These are phyloP conservation scores for Cossypha caffra DNA, from an alignment of 2,797 vertebrate genomes.

Conservation along the genomic window DNA sequence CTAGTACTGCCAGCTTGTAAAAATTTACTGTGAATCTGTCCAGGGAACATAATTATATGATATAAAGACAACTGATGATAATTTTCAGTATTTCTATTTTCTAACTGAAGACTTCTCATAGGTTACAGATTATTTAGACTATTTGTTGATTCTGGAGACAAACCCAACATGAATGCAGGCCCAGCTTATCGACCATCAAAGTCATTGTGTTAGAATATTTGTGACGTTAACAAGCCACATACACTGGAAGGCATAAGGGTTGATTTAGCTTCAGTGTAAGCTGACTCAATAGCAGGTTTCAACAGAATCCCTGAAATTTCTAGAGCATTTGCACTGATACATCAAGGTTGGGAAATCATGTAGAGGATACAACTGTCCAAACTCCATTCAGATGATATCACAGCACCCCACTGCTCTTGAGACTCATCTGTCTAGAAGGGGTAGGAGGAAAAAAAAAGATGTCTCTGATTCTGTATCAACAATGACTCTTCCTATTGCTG, in stretches of 20 bases:
- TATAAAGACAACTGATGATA: background rate
- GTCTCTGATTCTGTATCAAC: background rate
- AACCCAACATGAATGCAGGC: background rate
- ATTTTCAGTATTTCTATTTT: background rate
- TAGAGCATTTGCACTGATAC: background rate
- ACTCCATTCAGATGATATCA: background rate
- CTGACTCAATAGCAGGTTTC: background rate
- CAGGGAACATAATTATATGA: background rate
- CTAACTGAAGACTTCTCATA: background rate
- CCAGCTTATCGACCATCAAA: background rate
- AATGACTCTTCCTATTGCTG: background rate
- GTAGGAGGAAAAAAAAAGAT: background rate
- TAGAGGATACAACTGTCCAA: conserved; percentile 1
- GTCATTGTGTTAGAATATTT: background rate
- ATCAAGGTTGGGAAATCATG: background rate
- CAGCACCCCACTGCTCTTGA: background rate
- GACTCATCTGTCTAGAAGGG: background rate
- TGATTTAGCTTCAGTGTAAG: background rate
- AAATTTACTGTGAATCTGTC: background rate
- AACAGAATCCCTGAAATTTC: background rate
- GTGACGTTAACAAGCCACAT: background rate
- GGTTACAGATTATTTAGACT: background rate
- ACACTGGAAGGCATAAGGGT: background rate
- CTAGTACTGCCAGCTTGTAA: background rate
- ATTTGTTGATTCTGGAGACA: background rate